Conservation (phyloP, 2,797 vertebrate species). For the Cottoperca gobio region DNA sequence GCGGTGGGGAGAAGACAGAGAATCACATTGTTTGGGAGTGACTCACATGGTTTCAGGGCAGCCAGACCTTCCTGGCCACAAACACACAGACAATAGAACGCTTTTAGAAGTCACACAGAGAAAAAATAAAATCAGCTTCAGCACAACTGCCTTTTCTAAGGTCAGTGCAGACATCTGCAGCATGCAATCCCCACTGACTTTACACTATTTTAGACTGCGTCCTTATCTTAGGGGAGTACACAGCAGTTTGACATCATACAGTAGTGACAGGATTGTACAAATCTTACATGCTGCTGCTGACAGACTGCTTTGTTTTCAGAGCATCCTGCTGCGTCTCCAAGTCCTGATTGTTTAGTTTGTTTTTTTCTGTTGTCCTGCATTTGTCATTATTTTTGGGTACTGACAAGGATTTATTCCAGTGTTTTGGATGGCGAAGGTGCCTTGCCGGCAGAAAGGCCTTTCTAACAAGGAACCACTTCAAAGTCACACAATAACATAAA, state of each 20-base stretch:
- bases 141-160: constrained; percentile 40
- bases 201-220: constrained; percentile 16
- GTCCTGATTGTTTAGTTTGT: not conserved
- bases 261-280: not conserved
- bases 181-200: constrained; percentile 2
- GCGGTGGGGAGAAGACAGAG: constrained; percentile 63
- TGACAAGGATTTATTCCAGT: not conserved
- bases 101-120: constrained; percentile 55
- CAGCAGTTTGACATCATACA: not conserved
- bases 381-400: not conserved
- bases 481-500: no score
- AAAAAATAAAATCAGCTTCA: constrained; percentile 57
- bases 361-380: not conserved
- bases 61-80: constrained; percentile 39
- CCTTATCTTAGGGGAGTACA: not conserved
- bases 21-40: constrained; percentile 67
- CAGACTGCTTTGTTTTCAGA: not conserved
- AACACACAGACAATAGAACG: constrained; percentile 57
- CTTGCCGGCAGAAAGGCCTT: no score
- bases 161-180: constrained; percentile 49
- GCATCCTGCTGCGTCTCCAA: not conserved
- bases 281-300: not conserved
- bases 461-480: no score
- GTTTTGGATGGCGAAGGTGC: not conserved
- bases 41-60: constrained; percentile 70